phyloP scores from a whole-genome alignment of 2,797 vertebrate species.

The Potorous gilbertii region DNA sequence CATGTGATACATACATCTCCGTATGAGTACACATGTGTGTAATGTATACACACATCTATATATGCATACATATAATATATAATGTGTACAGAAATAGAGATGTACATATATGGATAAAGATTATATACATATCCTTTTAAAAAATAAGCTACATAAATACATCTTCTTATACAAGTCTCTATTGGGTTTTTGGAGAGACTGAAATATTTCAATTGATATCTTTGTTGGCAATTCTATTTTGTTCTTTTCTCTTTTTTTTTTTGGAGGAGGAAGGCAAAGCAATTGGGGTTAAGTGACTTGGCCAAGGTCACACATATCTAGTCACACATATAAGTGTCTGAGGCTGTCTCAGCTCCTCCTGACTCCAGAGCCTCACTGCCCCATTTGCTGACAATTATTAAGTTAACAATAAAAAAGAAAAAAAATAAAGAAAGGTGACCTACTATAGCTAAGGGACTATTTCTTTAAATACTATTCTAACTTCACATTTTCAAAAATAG shows the following conservation, averaged over 20 bases:
- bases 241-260: too few relatives aligned
- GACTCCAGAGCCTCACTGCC: too few relatives aligned
- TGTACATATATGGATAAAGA: not conserved
- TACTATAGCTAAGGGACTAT: not conserved
- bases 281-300: too few relatives aligned
- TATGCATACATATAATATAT: not conserved
- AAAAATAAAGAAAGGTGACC: not conserved
- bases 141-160: not conserved
- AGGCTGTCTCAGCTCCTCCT: too few relatives aligned
- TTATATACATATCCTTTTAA: not conserved
- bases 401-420: not conserved
- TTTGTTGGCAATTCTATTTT: too few relatives aligned
- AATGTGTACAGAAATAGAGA: not conserved
- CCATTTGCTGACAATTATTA: not conserved
- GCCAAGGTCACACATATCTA: too few relatives aligned
- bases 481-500: conserved; percentile 4
- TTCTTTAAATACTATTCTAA: not conserved
- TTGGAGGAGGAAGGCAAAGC: too few relatives aligned
- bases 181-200: not conserved
- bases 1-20: not conserved
- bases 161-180: not conserved
- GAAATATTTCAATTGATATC: too few relatives aligned
- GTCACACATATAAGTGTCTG: too few relatives aligned
- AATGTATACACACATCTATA: too few relatives aligned
- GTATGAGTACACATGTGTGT: not conserved